Evolutionary conservation across 2,888 invertebrate genomes (phyloP), one percentile per base, ranked within the genome.

Genomic region (Steinernema hermaphroditum): DNA sequence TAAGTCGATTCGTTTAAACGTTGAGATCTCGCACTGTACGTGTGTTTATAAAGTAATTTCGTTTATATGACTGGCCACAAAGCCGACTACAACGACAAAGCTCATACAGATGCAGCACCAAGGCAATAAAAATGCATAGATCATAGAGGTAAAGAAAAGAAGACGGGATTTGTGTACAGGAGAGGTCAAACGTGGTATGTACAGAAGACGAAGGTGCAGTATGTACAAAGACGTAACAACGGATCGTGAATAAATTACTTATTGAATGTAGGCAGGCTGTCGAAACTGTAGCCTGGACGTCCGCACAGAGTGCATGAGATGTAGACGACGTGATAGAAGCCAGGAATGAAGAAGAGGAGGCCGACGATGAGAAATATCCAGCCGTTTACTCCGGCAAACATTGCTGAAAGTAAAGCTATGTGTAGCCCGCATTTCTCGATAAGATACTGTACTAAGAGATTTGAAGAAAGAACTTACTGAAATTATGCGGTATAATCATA

Each of bases 181-280:
- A 16, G 54, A 54, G 54, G 37, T 22, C 2, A 54, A 16, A 54
- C 2, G 27, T 8, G 27, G 54, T 54, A 54, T 54, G 54, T 54
- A 54, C 54, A 54, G 27, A 9, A 54, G 24, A 22, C 22, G 4
- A 14, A 24, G 27, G 27, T 6, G 54, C n/a, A 49, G 19, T 54
- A 54, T 54, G 54, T 54, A 54, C 54, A 54, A 49, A 19, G 8
- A 12, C 43, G 27, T 22, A 24, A 22, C 12, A 14, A 54, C 24
- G 12, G 6, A 16, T 27, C 6, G 27, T 27, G 27, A 54, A 27
- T 54, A 24, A 54, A 24, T 74, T 44, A 74, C 34, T 80, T 74
- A 29, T 76, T 82, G 74, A 85, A 83, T 16, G 85, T 85, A 24
- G 85, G 86, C 69, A 85, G 72, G 70, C 82, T 84, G 70, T 85